Evolutionary conservation across 2,888 invertebrate species (phyloP).

Genomic region (Clistopyga incitator): DNA sequence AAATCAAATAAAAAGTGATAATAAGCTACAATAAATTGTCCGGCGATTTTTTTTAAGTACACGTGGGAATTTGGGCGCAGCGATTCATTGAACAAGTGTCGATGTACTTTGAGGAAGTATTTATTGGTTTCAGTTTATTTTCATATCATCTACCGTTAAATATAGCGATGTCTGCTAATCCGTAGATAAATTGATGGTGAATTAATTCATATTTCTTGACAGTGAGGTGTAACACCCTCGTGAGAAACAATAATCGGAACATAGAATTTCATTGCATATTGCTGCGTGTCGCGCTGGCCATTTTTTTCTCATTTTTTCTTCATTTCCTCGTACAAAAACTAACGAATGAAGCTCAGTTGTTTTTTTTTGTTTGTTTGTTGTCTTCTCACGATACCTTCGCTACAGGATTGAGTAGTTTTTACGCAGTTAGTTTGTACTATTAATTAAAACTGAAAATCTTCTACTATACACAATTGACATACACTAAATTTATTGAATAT

Average conservation of each 20-base stretch:
- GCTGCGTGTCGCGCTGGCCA: conserved; percentile 54
- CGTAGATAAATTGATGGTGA: conserved; percentile 61
- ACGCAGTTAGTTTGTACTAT: conserved; percentile 65
- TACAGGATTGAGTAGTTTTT: conserved; percentile 58
- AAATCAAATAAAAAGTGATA: conserved; percentile 33
- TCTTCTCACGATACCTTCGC: conserved; percentile 55
- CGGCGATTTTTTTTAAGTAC: not conserved
- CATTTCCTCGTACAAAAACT: conserved; percentile 65
- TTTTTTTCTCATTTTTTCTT: conserved; percentile 45
- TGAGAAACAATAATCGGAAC: conserved; percentile 64
- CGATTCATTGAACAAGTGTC: conserved; percentile 43
- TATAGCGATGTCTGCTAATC: conserved; percentile 65
- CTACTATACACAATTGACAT: conserved; percentile 75
- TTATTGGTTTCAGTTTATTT: conserved; percentile 69
- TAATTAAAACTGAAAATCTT: conserved; percentile 63
- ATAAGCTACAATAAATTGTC: not conserved
- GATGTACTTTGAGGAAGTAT: conserved; percentile 63
- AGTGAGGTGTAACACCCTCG: conserved; percentile 60
- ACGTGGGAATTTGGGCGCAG: conserved; percentile 30
- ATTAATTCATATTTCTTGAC: conserved; percentile 53
- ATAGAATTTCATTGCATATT: conserved; percentile 61
- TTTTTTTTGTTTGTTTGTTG: conserved; percentile 35
- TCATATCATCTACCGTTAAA: conserved; percentile 66
- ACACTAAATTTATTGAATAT: conserved; percentile 74
- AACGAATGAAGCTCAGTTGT: conserved; percentile 62